These are phyloP conservation scores for Bembecia ichneumoniformis DNA, from an alignment of 2,888 invertebrate genomes.

Conservation along the genomic window DNA sequence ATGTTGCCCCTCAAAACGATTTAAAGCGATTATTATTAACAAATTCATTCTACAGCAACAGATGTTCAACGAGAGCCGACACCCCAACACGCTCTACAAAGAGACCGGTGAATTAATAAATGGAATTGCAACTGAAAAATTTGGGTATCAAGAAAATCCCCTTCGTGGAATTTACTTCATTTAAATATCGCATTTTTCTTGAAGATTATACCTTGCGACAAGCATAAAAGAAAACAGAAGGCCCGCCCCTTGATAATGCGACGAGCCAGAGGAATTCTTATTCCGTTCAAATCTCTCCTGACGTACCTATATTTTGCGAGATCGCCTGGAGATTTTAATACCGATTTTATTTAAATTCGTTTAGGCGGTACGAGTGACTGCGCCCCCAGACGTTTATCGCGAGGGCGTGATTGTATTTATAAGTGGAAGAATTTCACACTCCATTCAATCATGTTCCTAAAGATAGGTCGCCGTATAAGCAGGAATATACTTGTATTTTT, in stretches of 20 bases:
- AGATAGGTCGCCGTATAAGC: neutral
- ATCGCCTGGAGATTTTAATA: conserved; percentile 69
- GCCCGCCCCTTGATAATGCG: conserved; percentile 67
- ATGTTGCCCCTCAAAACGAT: conserved; percentile 3
- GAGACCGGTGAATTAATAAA: conserved; percentile 49
- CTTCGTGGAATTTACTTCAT: conserved; percentile 66
- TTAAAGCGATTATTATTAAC: neutral
- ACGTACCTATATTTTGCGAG: conserved; percentile 69
- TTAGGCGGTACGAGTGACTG: conserved; percentile 60
- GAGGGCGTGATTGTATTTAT: conserved; percentile 63
- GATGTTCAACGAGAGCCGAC: conserved; percentile 20
- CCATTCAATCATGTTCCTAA: conserved; percentile 2
- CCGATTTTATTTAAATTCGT: conserved; percentile 71
- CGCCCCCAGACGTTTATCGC: conserved; percentile 63
- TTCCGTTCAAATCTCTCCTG: conserved; percentile 69
- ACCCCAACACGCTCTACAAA: conserved; percentile 29
- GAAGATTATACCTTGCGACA: conserved; percentile 73
- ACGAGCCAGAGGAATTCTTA: conserved; percentile 69
- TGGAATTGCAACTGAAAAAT: conserved; percentile 54
- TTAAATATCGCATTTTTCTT: conserved; percentile 73
- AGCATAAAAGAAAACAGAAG: conserved; percentile 72
- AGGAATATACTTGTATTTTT: neutral
- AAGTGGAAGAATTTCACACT: conserved; percentile 37
- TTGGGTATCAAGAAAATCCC: conserved; percentile 55
- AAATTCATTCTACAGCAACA: conserved; percentile 18